Evolutionary conservation across 2,797 vertebrate genomes (phyloP), one percentile per base, ranked within the genome.

Genomic region (Coranthus polyacanthus): DNA sequence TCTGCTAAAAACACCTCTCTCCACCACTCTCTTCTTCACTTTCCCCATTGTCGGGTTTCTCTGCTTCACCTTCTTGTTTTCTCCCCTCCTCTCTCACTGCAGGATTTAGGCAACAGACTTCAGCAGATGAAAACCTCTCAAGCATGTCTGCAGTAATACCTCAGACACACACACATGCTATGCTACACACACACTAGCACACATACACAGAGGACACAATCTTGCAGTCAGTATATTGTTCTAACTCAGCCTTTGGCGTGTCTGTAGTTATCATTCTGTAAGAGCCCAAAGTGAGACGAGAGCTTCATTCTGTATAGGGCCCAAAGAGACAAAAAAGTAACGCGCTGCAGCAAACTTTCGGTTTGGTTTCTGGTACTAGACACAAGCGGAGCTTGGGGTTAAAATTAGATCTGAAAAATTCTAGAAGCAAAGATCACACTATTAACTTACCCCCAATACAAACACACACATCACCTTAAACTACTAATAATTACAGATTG

Each of bases 101-200:
- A 87, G 87, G 87, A 86, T 89, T 90, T 82, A 82, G 71, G 78
- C 75, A 84, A 90, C 85, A 80, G 74, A 89, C 85, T 89, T 55
- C 45, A 72, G 89, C 78, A 84, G 86, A 89, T 85, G 85, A 91
- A 91, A 90, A 83, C 81, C 80, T 86, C 81, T 86, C 83, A 87
- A 90, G 89, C 89, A 90, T 89, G 88, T 86, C 90, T 87, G 68
- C 70, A 82, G 85, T 87, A 90, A 92, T 90, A 90, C 89, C 84
- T 84, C 78, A 72, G 52, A 81, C 76, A 64, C 85, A 81, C 39
- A 50, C 72, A 82, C 55, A 78, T 46, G 70, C 64, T n/a, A n/a
- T n/a, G n/a, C n/a, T n/a, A 74, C 36, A 16, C 52, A 50, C 52
- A 68, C 50, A 50, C 26, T 44, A 36, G 10, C 64, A 38, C 59